Conservation (phyloP, 2,888 invertebrate genomes). For the Drosophila tripunctata region DNA sequence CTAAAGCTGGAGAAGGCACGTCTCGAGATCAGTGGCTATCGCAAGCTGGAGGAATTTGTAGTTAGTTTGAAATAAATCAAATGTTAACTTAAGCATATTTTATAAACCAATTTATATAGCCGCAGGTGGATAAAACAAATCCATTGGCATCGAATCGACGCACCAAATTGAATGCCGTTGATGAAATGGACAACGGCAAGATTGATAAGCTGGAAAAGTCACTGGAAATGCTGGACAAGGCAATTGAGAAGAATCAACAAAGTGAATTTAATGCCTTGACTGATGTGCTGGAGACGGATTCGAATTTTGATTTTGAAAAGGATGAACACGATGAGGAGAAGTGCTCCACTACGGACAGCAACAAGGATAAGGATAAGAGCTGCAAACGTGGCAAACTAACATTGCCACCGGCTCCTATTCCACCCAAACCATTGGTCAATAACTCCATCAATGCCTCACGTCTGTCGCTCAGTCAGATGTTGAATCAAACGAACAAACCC, state of each 20-base stretch:
- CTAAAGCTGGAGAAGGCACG: slow-evolving; percentile 86
- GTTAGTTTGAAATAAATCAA: slow-evolving; percentile 62
- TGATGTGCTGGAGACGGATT: slow-evolving; percentile 58
- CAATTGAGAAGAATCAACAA: slow-evolving; percentile 69
- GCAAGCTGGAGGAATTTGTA: slow-evolving; percentile 81
- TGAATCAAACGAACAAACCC: slow-evolving; percentile 44
- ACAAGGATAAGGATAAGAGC: slow-evolving; percentile 17
- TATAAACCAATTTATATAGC: too few species aligned
- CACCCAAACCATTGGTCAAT: slow-evolving; percentile 17
- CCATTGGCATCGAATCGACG: slow-evolving; percentile 56
- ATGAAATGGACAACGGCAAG: slow-evolving; percentile 63
- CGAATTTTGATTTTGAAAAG: slow-evolving; percentile 51
- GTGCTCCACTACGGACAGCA: slow-evolving; percentile 1
- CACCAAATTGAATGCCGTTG: slow-evolving; percentile 49
- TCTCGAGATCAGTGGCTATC: slow-evolving; percentile 79
- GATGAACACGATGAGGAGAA: slow-evolving; percentile 55
- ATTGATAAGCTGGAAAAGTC: slow-evolving; percentile 71
- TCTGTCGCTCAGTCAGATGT: slow-evolving; percentile 45
- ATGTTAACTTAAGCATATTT: too few species aligned
- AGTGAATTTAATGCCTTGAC: slow-evolving; percentile 63
- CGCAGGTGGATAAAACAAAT: slow-evolving; percentile 50
- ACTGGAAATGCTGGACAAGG: slow-evolving; percentile 64
- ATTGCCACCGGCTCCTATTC: slow-evolving; percentile 54
- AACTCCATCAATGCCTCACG: slow-evolving; percentile 29
- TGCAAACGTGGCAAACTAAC: slow-evolving; percentile 51